Evolutionary conservation across 1,140 invertebrate genomes (phyloP).

Genomic region (Musca domestica): DNA sequence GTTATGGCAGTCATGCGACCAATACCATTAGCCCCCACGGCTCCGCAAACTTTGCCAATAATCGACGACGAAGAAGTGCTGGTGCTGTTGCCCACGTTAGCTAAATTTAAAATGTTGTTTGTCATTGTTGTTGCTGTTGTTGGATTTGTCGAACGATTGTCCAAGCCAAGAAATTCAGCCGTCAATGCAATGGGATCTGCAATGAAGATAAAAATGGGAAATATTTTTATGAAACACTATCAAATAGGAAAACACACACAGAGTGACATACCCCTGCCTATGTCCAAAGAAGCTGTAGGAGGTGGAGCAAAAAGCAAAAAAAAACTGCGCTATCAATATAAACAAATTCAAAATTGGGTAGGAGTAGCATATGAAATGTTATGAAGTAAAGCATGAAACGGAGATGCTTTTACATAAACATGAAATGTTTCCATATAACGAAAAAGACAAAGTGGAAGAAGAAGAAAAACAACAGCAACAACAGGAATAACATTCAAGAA

Average conservation of each 20-base stretch:
- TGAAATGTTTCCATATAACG: no score
- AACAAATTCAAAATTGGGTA: not conserved
- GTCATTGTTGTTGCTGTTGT: constrained; percentile 6
- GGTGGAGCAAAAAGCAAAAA: not conserved
- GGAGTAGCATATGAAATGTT: not conserved
- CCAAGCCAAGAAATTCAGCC: constrained; percentile 49
- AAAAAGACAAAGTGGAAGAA: no score
- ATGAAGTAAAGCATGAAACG: not conserved
- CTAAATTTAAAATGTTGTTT: constrained; percentile 20
- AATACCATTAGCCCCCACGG: constrained; percentile 23
- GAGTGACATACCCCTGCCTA: not conserved
- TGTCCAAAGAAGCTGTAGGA: no score
- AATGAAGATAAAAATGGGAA: constrained; percentile 9
- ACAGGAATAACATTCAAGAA: no score
- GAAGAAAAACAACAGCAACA: no score
- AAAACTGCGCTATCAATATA: no score
- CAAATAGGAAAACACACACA: constrained; percentile 8
- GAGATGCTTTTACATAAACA: not conserved
- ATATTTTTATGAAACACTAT: constrained; percentile 6
- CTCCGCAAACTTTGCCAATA: constrained; percentile 26
- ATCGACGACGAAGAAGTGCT: constrained; percentile 14
- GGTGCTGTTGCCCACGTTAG: constrained; percentile 20
- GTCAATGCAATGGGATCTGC: constrained; percentile 45
- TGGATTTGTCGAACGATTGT: constrained; percentile 31
- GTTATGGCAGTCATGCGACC: not conserved